These are phyloP conservation scores for Petrolisthes manimaculis DNA, from an alignment of 2,888 invertebrate species.

Conservation along the genomic window DNA sequence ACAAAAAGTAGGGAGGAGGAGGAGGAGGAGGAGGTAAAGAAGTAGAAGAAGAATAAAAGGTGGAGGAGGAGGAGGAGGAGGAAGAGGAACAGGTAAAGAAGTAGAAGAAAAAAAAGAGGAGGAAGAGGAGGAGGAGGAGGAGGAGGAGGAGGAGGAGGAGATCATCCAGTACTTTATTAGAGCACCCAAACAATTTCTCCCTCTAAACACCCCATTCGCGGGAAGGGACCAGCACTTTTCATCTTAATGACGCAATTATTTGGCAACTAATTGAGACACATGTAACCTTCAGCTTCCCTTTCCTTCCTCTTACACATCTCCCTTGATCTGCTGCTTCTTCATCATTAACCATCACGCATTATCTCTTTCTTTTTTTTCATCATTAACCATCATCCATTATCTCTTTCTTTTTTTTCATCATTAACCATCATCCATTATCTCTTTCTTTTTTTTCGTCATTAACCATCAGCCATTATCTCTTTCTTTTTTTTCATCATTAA, in stretches of 20 bases:
- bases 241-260: slow-evolving; percentile 59
- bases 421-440: not conserved
- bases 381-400: not conserved
- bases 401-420: not conserved
- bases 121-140: not conserved
- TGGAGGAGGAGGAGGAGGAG: slow-evolving; percentile 5
- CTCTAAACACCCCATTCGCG: slow-evolving; percentile 49
- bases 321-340: not conserved
- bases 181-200: slow-evolving; percentile 44
- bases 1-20: not conserved
- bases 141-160: not conserved
- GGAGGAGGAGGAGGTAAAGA: not conserved
- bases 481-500: not conserved
- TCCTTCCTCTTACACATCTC: not conserved
- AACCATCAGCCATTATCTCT: not conserved
- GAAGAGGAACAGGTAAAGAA: not conserved
- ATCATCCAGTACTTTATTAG: slow-evolving; percentile 27
- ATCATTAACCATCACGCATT: not conserved
- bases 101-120: not conserved
- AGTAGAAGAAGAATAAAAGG: slow-evolving; percentile 1
- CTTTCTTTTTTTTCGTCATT: not conserved
- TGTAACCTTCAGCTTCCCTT: slow-evolving; percentile 26
- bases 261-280: slow-evolving; percentile 56
- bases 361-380: not conserved
- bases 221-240: slow-evolving; percentile 55